phyloP scores from a whole-genome alignment of 2,797 vertebrate genomes.

The Eidolon dupreanum region DNA sequence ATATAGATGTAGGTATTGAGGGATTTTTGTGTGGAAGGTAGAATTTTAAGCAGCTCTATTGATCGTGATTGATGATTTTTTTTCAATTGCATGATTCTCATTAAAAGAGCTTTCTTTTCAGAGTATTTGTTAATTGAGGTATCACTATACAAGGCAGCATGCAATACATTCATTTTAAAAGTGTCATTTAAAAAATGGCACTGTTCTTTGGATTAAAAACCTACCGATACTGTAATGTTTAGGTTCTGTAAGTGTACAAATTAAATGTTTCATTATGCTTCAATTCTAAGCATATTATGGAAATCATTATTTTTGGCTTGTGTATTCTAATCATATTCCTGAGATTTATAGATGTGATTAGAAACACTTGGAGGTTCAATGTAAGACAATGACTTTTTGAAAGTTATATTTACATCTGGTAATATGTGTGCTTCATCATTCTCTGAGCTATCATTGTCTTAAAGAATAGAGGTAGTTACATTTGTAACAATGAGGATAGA shows the following conservation, averaged over 20 bases:
- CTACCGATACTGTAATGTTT: constrained; percentile 5
- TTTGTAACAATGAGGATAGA: background rate
- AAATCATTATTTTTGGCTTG: constrained; percentile 63
- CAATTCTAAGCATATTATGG: constrained; percentile 63
- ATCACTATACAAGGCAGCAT: background rate
- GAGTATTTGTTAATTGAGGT: constrained; percentile 21
- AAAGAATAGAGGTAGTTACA: background rate
- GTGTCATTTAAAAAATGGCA: constrained; percentile 43
- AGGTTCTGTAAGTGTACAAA: constrained; percentile 59
- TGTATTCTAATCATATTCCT: constrained; percentile 47
- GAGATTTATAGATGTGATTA: constrained; percentile 76
- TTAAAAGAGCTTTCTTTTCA: background rate
- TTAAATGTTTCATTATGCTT: constrained; percentile 51
- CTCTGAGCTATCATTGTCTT: constrained; percentile 31
- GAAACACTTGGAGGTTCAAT: constrained; percentile 63
- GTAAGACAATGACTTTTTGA: constrained; percentile 59
- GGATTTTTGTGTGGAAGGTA: background rate
- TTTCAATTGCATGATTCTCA: background rate
- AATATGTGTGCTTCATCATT: constrained; percentile 58
- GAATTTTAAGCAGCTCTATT: background rate
- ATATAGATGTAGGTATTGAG: background rate
- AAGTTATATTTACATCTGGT: constrained; percentile 62
- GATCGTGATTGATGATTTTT: background rate
- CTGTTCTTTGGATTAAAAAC: constrained; percentile 52
- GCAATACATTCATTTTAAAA: constrained; percentile 35